Evolutionary conservation across 1,140 invertebrate genomes (phyloP).

Genomic region (Temnothorax nylanderi): DNA sequence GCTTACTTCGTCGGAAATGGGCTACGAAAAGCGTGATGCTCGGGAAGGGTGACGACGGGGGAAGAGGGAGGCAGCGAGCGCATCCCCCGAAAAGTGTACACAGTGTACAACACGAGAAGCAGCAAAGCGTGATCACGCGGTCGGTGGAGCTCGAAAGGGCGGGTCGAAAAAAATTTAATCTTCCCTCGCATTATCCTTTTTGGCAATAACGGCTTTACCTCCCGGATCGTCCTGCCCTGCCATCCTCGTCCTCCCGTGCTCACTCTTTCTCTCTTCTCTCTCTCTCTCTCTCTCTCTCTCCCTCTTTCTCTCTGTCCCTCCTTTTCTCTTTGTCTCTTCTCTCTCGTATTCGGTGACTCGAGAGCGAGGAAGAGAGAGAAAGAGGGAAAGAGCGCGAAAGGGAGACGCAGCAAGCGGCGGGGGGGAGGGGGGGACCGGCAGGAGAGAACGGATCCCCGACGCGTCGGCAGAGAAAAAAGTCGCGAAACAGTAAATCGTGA

Average conservation of each 20-base stretch:
- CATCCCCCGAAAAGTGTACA: slow-evolving; percentile 63
- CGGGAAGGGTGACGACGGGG: slow-evolving; percentile 26
- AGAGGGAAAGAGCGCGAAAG: background rate
- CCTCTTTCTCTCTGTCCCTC: background rate
- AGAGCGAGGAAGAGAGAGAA: slow-evolving; percentile 1
- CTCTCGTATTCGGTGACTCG: slow-evolving; percentile 14
- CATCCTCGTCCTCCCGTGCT: slow-evolving; percentile 17
- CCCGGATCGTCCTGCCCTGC: slow-evolving; percentile 55
- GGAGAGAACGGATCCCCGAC: slow-evolving; percentile 55
- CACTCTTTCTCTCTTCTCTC: background rate
- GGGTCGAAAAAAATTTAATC: slow-evolving; percentile 76
- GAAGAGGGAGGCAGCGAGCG: background rate
- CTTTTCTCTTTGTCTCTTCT: slow-evolving; percentile 18
- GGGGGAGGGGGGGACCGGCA: background rate
- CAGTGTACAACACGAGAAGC: slow-evolving; percentile 67
- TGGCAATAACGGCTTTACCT: slow-evolving; percentile 73
- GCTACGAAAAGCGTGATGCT: slow-evolving; percentile 46
- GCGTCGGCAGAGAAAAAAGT: slow-evolving; percentile 66
- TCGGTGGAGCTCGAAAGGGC: slow-evolving; percentile 64
- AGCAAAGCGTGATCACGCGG: slow-evolving; percentile 67
- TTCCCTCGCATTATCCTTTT: slow-evolving; percentile 77
- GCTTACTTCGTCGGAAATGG: background rate
- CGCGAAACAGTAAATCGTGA: slow-evolving; percentile 80
- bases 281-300: slow-evolving; percentile 30
- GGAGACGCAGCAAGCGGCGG: background rate